Evolutionary conservation across 2,113 vertebrate species (phyloP).

Genomic region (Drymodes brunneopygia): DNA sequence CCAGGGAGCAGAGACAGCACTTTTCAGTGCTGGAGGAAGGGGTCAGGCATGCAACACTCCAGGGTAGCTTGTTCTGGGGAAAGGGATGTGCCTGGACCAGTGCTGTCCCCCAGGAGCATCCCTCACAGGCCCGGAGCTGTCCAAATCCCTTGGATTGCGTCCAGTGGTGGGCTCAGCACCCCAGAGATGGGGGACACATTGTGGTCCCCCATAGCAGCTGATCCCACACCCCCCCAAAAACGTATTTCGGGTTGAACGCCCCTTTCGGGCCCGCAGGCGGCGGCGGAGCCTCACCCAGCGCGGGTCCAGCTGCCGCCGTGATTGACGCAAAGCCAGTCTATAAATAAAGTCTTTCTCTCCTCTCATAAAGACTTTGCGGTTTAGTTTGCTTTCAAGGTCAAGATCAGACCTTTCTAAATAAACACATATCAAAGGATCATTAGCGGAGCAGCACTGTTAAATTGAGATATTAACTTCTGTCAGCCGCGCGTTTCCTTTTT

Average conservation of each 20-base stretch:
- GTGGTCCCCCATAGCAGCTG: fast-evolving
- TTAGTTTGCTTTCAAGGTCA: conserved; percentile 90
- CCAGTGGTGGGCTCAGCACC: neutral
- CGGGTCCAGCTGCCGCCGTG: conserved; percentile 75
- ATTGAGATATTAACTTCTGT: conserved; percentile 86
- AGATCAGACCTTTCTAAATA: conserved; percentile 84
- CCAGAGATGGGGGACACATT: fast-evolving
- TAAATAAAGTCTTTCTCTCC: conserved; percentile 89
- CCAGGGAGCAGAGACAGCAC: fast-evolving
- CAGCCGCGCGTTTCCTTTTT: conserved; percentile 71
- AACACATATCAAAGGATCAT: conserved; percentile 85
- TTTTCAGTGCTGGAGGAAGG: neutral
- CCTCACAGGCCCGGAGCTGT: neutral
- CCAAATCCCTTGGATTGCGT: neutral
- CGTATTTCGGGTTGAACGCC: fast-evolving
- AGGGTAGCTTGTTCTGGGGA: neutral
- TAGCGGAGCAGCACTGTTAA: conserved; percentile 83
- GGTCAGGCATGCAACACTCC: fast-evolving
- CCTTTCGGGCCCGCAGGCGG: neutral
- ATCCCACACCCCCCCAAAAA: neutral
- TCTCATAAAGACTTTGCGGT: conserved; percentile 82
- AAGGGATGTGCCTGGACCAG: fast-evolving
- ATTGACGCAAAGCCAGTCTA: conserved; percentile 89
- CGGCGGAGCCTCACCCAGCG: neutral
- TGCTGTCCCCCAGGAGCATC: neutral